Evolutionary conservation across 2,113 vertebrate species (phyloP).

Genomic region (Cephalopterus ornatus): DNA sequence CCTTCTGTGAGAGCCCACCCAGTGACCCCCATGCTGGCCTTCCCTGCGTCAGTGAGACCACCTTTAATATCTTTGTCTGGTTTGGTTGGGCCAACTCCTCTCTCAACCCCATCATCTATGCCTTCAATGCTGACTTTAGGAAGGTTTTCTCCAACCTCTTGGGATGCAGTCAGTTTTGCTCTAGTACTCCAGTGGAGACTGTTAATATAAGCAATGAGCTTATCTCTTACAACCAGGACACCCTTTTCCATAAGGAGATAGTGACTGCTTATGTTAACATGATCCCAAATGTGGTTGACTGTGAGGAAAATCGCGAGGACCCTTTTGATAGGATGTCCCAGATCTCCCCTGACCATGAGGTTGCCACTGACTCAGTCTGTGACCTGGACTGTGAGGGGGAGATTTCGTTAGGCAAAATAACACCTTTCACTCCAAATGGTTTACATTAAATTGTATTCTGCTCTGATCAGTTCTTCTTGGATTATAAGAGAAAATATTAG

Average conservation of each 20-base stretch:
- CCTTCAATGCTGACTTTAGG: conserved; percentile 93
- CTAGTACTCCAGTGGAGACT: conserved; percentile 82
- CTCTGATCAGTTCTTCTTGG: neutral
- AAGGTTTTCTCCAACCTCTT: conserved; percentile 89
- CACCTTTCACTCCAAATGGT: conserved; percentile 84
- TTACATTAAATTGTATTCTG: conserved; percentile 70
- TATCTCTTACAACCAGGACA: conserved; percentile 89
- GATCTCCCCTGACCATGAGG: conserved; percentile 76
- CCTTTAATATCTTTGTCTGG: conserved; percentile 95
- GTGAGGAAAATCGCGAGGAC: conserved; percentile 75
- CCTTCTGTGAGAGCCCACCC: conserved; percentile 83
- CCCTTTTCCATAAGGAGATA: conserved; percentile 82
- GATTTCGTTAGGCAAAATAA: conserved; percentile 83
- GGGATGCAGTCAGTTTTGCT: conserved; percentile 83
- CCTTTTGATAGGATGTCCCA: conserved; percentile 83
- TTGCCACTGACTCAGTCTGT: conserved; percentile 79
- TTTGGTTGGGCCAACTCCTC: conserved; percentile 97
- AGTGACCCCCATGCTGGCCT: conserved; percentile 71
- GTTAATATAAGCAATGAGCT: conserved; percentile 92
- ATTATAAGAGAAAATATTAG: neutral
- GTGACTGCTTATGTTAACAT: conserved; percentile 82
- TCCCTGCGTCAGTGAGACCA: conserved; percentile 92
- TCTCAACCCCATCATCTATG: conserved; percentile 93
- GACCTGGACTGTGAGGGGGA: conserved; percentile 85
- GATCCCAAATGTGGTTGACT: conserved; percentile 86